Percentiles rank a stretch among this genome's conserved stretches.
Conservation (phyloP, 1,140 invertebrate species). For the Coptotermes formosanus region DNA sequence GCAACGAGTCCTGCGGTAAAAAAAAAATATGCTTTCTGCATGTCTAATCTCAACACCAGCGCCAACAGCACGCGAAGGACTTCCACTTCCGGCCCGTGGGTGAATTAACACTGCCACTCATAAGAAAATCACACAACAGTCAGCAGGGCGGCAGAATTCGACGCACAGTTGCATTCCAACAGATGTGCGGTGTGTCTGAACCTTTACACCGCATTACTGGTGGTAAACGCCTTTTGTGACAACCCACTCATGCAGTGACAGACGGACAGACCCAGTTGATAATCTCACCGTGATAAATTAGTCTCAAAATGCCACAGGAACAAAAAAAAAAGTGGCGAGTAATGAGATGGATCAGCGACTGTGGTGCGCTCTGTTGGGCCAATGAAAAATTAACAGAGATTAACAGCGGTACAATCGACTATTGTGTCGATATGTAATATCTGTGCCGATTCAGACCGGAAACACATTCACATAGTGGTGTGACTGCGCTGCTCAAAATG, state of each 20-base stretch:
- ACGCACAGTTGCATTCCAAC: background rate
- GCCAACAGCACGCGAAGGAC: background rate
- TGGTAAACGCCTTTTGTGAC: background rate
- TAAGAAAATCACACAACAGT: too few species aligned
- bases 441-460: background rate
- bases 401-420: background rate
- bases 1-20: too few species aligned
- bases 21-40: too few species aligned
- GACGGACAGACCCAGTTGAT: background rate
- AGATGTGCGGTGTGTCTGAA: background rate
- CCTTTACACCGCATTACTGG: background rate
- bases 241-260: background rate
- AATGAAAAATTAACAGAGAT: constrained; percentile 3
- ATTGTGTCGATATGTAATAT: background rate
- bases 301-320: background rate
- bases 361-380: background rate
- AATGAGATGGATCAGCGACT: background rate
- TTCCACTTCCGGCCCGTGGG: background rate
- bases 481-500: too few species aligned
- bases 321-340: background rate
- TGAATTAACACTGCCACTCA: too few species aligned
- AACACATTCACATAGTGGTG: too few species aligned
- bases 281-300: background rate
- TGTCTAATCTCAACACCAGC: too few species aligned
- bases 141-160: background rate